Base-by-base conservation (phyloP, 2,113 vertebrate species). In the Sturnus vulgaris region DNA sequence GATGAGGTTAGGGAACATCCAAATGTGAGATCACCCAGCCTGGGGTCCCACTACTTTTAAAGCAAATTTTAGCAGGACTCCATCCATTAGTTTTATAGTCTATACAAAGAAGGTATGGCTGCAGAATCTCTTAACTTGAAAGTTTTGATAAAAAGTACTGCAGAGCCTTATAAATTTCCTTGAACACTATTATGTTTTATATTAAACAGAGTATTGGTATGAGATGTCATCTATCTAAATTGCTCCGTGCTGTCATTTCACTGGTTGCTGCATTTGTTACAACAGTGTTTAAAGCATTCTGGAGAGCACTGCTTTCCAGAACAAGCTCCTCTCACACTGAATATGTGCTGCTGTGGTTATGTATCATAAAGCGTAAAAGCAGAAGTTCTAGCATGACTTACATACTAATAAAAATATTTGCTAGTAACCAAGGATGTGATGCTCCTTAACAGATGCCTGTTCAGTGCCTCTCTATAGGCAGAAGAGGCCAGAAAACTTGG, bases 371-470 rank as follows among this genome's bases (percentile, higher is more conserved):
- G 55, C 52, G 46, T 42, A 92, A 92, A 92, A 92, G 65, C 56
- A 91, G 81, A 85, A 95, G 46, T 91, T 92, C 84, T 73, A 95
- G 79, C 63, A 94, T 44, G 63, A 88, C 78, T 95, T 90, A 94
- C 73, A 82, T 70, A 85, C 25, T 55, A 91, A 94, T 88, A 95
- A 95, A 95, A 94, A 93, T 93, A 85, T 94, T 96, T 95, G 25
- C 68, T 91, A 66, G 70, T 85, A 91, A 82, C 75, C 93, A 86
- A 89, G 63, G 68, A 81, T 73, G 37, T 61, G 59, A 66, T 82
- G 49, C 35, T 85, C 59, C 68, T 70, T 77, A 65, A 85, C 85
- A 95, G 82, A 90, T 77, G 55, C 82, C 75, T 91, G 92, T 83
- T 91, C 82, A 82, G 35, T 77, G 55, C 39, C 68, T 88, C 60